Conservation (phyloP, 30 jellyfish, hydroid and myxozoan genomes). For the Mastigias papua region DNA sequence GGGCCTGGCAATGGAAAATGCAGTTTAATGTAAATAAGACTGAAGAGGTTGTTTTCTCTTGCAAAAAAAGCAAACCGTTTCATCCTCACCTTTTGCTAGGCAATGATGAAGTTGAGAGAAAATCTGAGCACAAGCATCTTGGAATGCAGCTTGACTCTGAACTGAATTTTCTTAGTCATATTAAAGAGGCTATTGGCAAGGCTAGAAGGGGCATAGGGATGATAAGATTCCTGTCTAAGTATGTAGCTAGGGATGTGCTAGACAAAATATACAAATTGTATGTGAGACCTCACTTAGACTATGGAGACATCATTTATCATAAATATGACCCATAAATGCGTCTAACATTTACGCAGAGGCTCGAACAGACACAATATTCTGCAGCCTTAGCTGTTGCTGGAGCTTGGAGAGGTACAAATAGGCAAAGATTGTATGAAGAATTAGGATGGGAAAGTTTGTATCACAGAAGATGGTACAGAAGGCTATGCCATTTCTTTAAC, state of each 20-base stretch:
- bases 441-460: constrained; percentile 64
- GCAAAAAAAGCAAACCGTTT: constrained; percentile 18
- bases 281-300: constrained; percentile 47
- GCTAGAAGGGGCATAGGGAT: constrained; percentile 65
- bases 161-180: constrained; percentile 45
- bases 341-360: constrained; percentile 6
- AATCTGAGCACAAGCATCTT: constrained; percentile 57
- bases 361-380: constrained; percentile 55
- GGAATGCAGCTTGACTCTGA: constrained; percentile 28
- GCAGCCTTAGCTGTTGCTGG: constrained; percentile 59
- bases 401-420: constrained; percentile 49
- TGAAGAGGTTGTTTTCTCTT: constrained; percentile 47
- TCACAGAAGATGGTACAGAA: constrained; percentile 58
- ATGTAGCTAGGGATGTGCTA: constrained; percentile 45
- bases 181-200: constrained; percentile 34
- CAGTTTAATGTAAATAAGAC: constrained; percentile 18
- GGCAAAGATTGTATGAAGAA: constrained; percentile 52
- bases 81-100: constrained; percentile 45
- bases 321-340: constrained; percentile 57
- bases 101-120: constrained; percentile 19
- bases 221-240: constrained; percentile 36
- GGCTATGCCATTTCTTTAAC: constrained; percentile 52
- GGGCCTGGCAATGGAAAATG: constrained; percentile 28
- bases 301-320: constrained; percentile 49
- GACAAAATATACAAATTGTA: constrained; percentile 29